Evolutionary conservation across 2,113 vertebrate genomes (phyloP).

Genomic region (Gadus macrocephalus): DNA sequence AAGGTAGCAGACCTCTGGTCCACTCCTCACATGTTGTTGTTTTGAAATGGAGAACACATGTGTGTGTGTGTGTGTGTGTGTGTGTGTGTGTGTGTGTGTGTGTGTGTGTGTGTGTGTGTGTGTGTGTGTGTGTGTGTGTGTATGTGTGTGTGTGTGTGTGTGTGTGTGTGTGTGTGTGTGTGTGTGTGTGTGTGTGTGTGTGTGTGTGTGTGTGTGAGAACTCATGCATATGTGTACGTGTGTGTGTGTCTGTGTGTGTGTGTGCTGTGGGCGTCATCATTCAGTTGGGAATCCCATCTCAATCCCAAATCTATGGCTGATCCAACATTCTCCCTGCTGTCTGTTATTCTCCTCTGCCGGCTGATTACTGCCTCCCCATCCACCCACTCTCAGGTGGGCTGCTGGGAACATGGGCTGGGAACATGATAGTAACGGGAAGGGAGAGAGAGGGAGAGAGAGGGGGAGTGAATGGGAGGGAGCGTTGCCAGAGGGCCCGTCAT

Average conservation of each 20-base stretch:
- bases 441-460: conserved; percentile 32
- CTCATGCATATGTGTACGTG: conserved; percentile 39
- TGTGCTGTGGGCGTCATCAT: neutral
- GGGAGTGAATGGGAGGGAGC: conserved; percentile 17
- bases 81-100: conserved; percentile 2
- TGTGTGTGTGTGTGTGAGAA: conserved; percentile 32
- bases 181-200: conserved; percentile 5
- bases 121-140: conserved; percentile 3
- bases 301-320: neutral
- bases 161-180: neutral
- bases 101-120: conserved; percentile 6
- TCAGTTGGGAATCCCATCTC: neutral
- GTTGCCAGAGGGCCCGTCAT: neutral
- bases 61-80: conserved; percentile 47
- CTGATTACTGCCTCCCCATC: too few relatives aligned
- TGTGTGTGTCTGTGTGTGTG: conserved; percentile 1
- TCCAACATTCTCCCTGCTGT: too few relatives aligned
- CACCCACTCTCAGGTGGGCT: too few relatives aligned
- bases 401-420: conserved; percentile 22
- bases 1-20: conserved; percentile 52
- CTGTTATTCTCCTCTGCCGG: too few relatives aligned
- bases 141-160: conserved; percentile 5
- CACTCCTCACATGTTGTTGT: conserved; percentile 57
- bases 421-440: conserved; percentile 59
- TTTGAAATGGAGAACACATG: conserved; percentile 68